Base-by-base conservation (phyloP, 2,888 invertebrate genomes). In the Drosophila dives region DNA sequence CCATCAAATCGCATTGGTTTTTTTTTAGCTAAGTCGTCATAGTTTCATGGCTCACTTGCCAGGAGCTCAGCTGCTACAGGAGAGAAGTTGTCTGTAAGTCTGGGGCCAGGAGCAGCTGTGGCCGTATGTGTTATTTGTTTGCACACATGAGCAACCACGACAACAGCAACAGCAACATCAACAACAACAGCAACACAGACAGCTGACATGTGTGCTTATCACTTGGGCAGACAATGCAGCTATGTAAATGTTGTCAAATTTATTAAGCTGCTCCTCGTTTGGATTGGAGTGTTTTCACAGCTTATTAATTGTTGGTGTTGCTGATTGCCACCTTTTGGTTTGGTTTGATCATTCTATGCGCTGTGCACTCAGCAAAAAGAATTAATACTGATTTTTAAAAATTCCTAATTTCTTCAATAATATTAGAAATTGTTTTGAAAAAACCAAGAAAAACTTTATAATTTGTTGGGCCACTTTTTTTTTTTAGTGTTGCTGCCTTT, bases 251-350 rank as follows among this genome's bases (percentile, higher is more conserved):
- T 40, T 69, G 48, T 77, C 67, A 56, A 62, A 61, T 65, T 75
- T 56, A 71, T 48, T 40, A 33, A 29, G 6, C 12, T 10, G n/a
- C 10, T 26, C 12, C 40, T 6, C 36, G 29, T 55, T 45, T 45
- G 23, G 23, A 11, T 50, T 23, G 23, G 38, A 36, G 42, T 36
- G 42, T 53, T 80, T 84, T 84, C 77, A 80, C 84, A 85, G 85
- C 84, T 86, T 85, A 84, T 84, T 82, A 86, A 84, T 84, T 86
- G 87, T n/a, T 20, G 23, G 23, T 15, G 23, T 15, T 23, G 45
- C 40, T n/a, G 40, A 40, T 45, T 45, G 45, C 45, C 15, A 20
- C 45, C 15, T 45, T 23, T 45, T 45, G 15, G 45, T 23, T n/a
- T n/a, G n/a, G n/a, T n/a, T n/a, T 23, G 45, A 15, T 45, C 23